phyloP scores from a whole-genome alignment of 30 jellyfish, hydroid and myxozoan species.

The Cassiopea andromeda region DNA sequence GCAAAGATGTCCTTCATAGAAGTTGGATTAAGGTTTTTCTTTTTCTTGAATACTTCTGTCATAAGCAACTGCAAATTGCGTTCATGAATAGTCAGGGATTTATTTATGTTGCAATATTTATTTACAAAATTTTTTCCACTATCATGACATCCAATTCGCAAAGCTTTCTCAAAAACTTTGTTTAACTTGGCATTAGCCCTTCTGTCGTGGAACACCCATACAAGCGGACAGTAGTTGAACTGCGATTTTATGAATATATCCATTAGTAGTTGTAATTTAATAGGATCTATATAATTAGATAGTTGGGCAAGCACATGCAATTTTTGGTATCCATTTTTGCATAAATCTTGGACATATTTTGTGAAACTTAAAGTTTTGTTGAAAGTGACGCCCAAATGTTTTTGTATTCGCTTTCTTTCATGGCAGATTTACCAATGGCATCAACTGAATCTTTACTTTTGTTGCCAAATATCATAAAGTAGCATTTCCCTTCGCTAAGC shows the following conservation, averaged over 20 bases:
- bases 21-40: slow-evolving; percentile 2
- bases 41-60: neutral
- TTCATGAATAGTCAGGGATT: neutral
- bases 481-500: neutral
- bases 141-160: neutral
- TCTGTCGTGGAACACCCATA: slow-evolving; percentile 49
- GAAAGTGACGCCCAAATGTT: neutral
- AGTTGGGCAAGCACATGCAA: slow-evolving; percentile 21
- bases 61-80: neutral
- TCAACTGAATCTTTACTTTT: slow-evolving; percentile 1
- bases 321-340: neutral
- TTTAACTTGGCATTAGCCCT: neutral
- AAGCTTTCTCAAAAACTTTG: neutral
- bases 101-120: neutral
- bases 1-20: neutral
- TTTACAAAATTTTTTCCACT: neutral
- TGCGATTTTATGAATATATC: slow-evolving; percentile 10
- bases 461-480: slow-evolving; percentile 4
- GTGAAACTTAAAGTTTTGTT: neutral
- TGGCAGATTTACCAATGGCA: slow-evolving; percentile 4
- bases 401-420: slow-evolving; percentile 2
- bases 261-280: neutral
- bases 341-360: neutral
- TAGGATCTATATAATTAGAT: slow-evolving; percentile 3
- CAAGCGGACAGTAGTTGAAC: slow-evolving; percentile 44